A percentile compares a stretch with the other conserved stretches of the same genome.
phyloP scores from a whole-genome alignment of 64 coral and sea anemone species.

The Pocillopora damicornis region DNA sequence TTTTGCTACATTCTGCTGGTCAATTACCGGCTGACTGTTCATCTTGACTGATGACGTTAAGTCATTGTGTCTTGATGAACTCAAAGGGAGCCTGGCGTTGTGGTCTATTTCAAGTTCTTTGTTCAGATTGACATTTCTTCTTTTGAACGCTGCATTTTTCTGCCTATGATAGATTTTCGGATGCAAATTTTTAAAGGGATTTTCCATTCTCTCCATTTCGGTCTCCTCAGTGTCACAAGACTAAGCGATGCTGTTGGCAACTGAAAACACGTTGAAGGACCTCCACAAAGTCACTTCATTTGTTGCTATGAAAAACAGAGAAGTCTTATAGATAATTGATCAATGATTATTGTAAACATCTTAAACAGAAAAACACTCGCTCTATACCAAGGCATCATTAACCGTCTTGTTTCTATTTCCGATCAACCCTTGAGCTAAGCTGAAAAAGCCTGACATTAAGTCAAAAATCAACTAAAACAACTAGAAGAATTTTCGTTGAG shows the following conservation, averaged over 20 bases:
- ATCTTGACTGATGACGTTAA: not conserved
- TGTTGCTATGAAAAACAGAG: no score
- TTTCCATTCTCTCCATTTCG: conserved; percentile 3
- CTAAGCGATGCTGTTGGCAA: not conserved
- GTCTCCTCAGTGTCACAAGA: not conserved
- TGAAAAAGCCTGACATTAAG: no score
- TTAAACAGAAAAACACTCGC: no score
- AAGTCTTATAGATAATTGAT: no score
- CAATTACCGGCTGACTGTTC: not conserved
- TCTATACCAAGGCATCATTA: no score
- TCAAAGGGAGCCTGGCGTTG: not conserved
- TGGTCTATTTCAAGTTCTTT: not conserved
- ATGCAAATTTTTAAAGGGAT: conserved; percentile 23
- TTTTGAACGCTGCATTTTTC: not conserved
- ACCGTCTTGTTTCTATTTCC: no score
- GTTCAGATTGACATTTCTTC: not conserved
- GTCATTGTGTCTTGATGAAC: not conserved
- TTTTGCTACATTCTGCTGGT: not conserved
- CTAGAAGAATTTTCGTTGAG: not conserved
- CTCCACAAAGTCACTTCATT: not conserved
- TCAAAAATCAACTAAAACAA: not conserved
- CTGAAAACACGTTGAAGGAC: not conserved
- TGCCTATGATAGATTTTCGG: conserved; percentile 19
- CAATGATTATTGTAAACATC: no score
- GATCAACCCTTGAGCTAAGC: no score